These are phyloP conservation scores for Eupithecia centaureata DNA, from an alignment of 2,888 invertebrate species.

Conservation along the genomic window DNA sequence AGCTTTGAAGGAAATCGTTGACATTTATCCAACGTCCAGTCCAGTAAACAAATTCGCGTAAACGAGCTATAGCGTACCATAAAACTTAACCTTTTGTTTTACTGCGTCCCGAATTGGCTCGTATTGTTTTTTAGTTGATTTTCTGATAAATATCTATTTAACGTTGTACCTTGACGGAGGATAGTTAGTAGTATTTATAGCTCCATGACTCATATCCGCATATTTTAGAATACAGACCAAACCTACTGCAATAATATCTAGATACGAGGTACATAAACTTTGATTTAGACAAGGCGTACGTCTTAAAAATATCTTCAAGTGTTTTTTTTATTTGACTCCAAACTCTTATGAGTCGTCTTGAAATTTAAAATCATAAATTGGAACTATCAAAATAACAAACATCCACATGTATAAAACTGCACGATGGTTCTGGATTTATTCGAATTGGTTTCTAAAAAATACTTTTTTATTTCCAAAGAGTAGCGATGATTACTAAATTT, in stretches of 20 bases:
- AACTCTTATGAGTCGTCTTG: background rate
- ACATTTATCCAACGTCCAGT: background rate
- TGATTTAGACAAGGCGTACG: background rate
- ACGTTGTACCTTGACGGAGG: background rate
- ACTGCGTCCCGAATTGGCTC: conserved; percentile 26
- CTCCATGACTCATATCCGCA: conserved; percentile 1
- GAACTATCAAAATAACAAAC: no score
- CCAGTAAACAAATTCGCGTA: background rate
- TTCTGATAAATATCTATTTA: conserved; percentile 5
- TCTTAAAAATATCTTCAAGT: background rate
- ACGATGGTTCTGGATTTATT: no score
- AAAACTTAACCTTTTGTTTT: conserved; percentile 39
- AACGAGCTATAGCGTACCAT: conserved; percentile 13
- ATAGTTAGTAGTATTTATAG: background rate
- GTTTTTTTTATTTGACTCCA: background rate
- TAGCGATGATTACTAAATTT: background rate
- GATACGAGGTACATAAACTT: background rate
- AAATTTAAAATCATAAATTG: background rate
- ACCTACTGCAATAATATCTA: background rate
- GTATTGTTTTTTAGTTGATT: conserved; percentile 16
- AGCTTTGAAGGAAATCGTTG: background rate
- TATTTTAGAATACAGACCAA: background rate
- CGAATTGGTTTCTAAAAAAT: no score
- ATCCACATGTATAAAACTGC: no score
- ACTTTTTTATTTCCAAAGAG: background rate